A percentile compares a stretch with the other conserved stretches of the same genome.
phyloP scores from a whole-genome alignment of 2,888 invertebrate genomes.

The Sthenelais limicola region DNA sequence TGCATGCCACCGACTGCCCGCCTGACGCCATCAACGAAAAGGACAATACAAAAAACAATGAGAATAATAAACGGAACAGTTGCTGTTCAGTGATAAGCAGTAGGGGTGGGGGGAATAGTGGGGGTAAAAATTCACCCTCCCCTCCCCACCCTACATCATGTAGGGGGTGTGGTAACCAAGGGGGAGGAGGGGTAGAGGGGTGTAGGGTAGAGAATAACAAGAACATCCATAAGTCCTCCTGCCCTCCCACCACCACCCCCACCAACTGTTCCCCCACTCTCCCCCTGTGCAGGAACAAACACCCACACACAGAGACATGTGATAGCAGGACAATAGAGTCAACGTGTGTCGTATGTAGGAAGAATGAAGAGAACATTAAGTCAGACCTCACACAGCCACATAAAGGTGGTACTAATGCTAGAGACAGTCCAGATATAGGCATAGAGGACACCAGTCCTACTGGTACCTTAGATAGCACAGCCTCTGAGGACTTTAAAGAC shows the following conservation, averaged over 20 bases:
- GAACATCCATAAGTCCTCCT: too few species aligned
- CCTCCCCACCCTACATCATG: too few species aligned
- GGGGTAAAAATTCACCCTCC: too few species aligned
- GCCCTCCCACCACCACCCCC: conserved; percentile 16
- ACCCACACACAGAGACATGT: not conserved
- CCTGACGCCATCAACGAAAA: not conserved
- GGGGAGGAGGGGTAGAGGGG: too few species aligned
- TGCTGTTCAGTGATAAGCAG: too few species aligned
- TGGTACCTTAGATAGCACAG: conserved; percentile 42
- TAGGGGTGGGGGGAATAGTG: too few species aligned
- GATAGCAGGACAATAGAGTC: conserved; percentile 15
- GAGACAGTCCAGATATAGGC: conserved; percentile 43
- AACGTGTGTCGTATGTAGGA: conserved; percentile 25
- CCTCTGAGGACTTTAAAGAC: conserved; percentile 43
- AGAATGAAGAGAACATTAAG: conserved; percentile 24
- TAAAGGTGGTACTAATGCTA: not conserved
- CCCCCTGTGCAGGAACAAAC: not conserved
- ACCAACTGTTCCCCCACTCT: not conserved
- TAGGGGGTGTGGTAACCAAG: too few species aligned
- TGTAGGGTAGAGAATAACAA: too few species aligned
- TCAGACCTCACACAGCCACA: not conserved
- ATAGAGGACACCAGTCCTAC: conserved; percentile 44
- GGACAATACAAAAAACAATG: too few species aligned
- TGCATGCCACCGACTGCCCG: conserved; percentile 28
- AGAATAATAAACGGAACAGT: too few species aligned